Evolutionary conservation across 2,797 vertebrate genomes (phyloP), one percentile per base, ranked within the genome.

Genomic region (Mallotus villosus): DNA sequence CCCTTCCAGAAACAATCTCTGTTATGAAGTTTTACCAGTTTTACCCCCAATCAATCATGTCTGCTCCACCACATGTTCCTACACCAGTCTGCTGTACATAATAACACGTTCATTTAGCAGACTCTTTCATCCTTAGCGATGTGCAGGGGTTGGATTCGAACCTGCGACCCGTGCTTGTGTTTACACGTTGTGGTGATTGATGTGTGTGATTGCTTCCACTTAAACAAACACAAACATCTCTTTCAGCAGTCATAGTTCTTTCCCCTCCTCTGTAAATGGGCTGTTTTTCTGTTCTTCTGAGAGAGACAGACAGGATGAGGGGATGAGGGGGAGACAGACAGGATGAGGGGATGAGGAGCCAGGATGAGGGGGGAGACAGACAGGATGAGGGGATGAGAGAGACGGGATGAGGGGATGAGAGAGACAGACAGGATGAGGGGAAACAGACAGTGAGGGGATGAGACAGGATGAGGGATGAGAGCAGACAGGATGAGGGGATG

Each of bases 381-480:
- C 16, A 11, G 63, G 7, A 51, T 22, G 59, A 76, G 66, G 51
- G 65, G 60, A 66, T n/a, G 46, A 34, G 76, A 80, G 37, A 41
- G 37, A 82, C 75, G 78, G 46, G 53, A 34, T 6, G 32, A 34
- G 5, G 32, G 32, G 32, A 34, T 34, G 32, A 34, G 32, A 34
- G 5, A 34, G 6, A 34, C 71, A 72, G 55, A 19, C 17, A 11
- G 64, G 7, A 51, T 22, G 59, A 76, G 59, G 51, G 65, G n/a
- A n/a, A n/a, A n/a, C n/a, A n/a, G n/a, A n/a, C n/a, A n/a, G n/a
- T n/a, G n/a, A n/a, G n/a, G n/a, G n/a, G n/a, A n/a, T n/a, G n/a
- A n/a, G n/a, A n/a, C n/a, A n/a, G n/a, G 60, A 57, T 25, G 55
- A 66, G 46, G 27, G 76, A n/a, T n/a, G n/a, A 80, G 37, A 82